Evolutionary conservation across 2,113 vertebrate species (phyloP), one percentile per base, ranked within the genome.

Genomic region (Ctenodactylus gundi): DNA sequence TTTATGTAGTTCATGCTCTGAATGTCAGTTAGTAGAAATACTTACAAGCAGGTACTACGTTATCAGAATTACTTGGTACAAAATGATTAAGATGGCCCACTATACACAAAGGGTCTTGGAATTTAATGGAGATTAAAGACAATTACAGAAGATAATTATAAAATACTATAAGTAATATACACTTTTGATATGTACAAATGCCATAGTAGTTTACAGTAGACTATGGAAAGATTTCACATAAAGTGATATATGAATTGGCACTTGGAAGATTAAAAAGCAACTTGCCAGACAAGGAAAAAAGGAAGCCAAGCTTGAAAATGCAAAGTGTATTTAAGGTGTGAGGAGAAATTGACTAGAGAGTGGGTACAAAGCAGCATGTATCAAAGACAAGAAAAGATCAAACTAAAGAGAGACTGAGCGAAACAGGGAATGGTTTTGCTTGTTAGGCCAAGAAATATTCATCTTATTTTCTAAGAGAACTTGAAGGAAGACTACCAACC

Each of bases 211-310:
- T 41, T 67, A 75, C 14, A 83, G 55, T 36, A 91, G 25, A 87
- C 15, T 51, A 94, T 73, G 46, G 13, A 90, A 93, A 92, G 36
- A 90, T 78, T 90, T 87, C 91, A 88, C 39, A 58, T 88, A 85
- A 72, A 34, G 44, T 72, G 62, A 51, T 77, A 77, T 46, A 31
- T 55, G 53, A 97, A 70, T 51, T 86, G n/a, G 58, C 36, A 88
- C 44, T 83, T 64, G 80, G 92, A 92, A 62, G 64, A 62, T 90
- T 51, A 95, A 88, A 89, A 90, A 93, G 53, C 85, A 96, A 84
- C 4, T 72, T 94, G 88, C 57, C 46, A 94, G 41, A 60, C 55
- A 51, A 31, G 14, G n/a, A 4, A 41, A 97, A 94, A 92, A 21
- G 51, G 51, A 95, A 70, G 60, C 23, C 49, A 85, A 77, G 67